Evolutionary conservation across 2,888 invertebrate species (phyloP).

Genomic region (Lobophora halterata): DNA sequence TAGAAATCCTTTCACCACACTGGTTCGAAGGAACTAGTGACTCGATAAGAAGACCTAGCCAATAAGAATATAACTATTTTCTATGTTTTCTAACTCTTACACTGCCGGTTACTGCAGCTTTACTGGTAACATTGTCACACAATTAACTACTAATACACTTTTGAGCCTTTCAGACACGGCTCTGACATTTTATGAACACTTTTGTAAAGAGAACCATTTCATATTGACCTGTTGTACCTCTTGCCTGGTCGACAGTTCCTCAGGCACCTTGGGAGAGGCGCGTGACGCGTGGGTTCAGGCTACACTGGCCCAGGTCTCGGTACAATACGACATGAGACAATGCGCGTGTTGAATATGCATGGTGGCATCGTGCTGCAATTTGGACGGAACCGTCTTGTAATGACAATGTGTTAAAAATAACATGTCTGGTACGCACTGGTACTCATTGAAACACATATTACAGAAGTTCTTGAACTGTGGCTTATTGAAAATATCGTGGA

Average conservation of each 20-base stretch:
- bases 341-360: slow-evolving; percentile 72
- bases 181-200: slow-evolving; percentile 63
- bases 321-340: slow-evolving; percentile 70
- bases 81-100: too few relatives aligned
- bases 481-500: too few relatives aligned
- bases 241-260: not conserved
- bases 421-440: slow-evolving; percentile 39
- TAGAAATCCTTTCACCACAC: too few relatives aligned
- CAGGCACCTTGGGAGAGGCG: slow-evolving; percentile 1
- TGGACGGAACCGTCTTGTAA: slow-evolving; percentile 69
- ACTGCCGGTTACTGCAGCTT: too few relatives aligned
- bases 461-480: too few relatives aligned
- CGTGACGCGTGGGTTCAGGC: slow-evolving; percentile 33
- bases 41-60: too few relatives aligned
- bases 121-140: too few relatives aligned
- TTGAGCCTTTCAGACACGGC: slow-evolving; percentile 48
- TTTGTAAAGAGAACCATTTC: slow-evolving; percentile 48
- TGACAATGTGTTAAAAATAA: slow-evolving; percentile 77
- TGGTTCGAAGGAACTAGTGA: too few relatives aligned
- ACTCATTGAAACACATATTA: too few relatives aligned
- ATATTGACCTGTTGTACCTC: slow-evolving; percentile 32
- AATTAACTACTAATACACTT: slow-evolving; percentile 46
- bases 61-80: too few relatives aligned
- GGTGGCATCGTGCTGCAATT: slow-evolving; percentile 71
- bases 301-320: slow-evolving; percentile 43